Conservation (phyloP, 2,888 invertebrate genomes). For the Leucophenga montana region DNA sequence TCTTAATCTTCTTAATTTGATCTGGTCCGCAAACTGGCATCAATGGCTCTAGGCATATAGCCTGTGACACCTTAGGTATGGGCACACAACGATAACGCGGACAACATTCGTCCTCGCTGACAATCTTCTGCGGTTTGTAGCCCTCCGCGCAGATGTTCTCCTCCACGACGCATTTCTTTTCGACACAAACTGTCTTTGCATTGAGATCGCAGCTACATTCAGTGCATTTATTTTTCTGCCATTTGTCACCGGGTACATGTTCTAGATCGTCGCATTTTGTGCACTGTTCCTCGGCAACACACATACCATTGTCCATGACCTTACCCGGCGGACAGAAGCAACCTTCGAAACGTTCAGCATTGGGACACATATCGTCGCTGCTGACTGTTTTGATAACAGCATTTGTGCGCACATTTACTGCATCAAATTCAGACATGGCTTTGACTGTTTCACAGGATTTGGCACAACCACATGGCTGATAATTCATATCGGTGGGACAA, state of each 20-base stretch:
- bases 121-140: conserved; percentile 74
- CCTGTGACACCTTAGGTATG: conserved; percentile 73
- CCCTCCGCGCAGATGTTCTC: conserved; percentile 79
- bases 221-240: conserved; percentile 82
- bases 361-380: conserved; percentile 73
- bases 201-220: conserved; percentile 79
- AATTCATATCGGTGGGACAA: conserved; percentile 73
- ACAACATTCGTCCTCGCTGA: conserved; percentile 79
- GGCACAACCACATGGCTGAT: conserved; percentile 70
- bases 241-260: conserved; percentile 79
- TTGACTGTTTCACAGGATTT: conserved; percentile 69
- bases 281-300: conserved; percentile 80
- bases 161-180: conserved; percentile 76
- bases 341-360: conserved; percentile 78
- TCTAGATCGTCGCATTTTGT: conserved; percentile 83
- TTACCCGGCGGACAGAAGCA: conserved; percentile 88
- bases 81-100: conserved; percentile 80
- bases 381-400: conserved; percentile 57
- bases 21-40: conserved; percentile 82
- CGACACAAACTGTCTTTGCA: conserved; percentile 78
- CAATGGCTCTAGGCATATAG: conserved; percentile 79
- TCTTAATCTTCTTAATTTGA: conserved; percentile 81
- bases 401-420: conserved; percentile 63
- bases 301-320: conserved; percentile 81
- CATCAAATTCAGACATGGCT: conserved; percentile 60